Evolutionary conservation across 2,888 invertebrate genomes (phyloP).

Genomic region (Mythimna loreyi): DNA sequence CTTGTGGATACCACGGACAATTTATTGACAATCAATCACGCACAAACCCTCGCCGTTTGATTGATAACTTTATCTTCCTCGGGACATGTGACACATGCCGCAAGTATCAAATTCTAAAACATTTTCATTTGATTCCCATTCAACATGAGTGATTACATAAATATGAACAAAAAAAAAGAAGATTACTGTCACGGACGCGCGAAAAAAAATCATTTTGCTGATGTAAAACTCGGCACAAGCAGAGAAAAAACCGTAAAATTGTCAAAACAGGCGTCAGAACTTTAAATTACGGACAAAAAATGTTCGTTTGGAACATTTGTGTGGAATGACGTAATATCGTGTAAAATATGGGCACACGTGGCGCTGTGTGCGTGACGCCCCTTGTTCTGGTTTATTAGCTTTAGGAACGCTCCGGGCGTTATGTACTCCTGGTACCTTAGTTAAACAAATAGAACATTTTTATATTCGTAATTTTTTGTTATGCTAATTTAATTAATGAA

Average conservation of each 20-base stretch:
- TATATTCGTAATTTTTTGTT: conserved; percentile 1
- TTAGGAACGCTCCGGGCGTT: conserved; percentile 47
- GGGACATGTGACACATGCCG: conserved; percentile 11
- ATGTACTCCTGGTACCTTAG: conserved; percentile 50
- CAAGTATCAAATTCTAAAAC: conserved; percentile 41
- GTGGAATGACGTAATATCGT: conserved; percentile 65
- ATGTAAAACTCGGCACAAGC: conserved; percentile 26
- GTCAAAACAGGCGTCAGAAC: conserved; percentile 59
- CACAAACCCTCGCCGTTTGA: conserved; percentile 30
- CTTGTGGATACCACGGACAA: not conserved
- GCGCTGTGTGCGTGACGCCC: conserved; percentile 73
- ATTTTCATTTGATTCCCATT: conserved; percentile 40
- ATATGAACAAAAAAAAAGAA: conserved; percentile 30
- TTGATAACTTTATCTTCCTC: conserved; percentile 49
- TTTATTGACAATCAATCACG: conserved; percentile 32
- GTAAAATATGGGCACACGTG: conserved; percentile 68
- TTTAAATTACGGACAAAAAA: conserved; percentile 61
- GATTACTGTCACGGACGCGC: not conserved
- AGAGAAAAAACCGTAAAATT: conserved; percentile 54
- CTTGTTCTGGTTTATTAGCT: conserved; percentile 72
- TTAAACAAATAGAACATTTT: conserved; percentile 40
- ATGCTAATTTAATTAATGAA: conserved; percentile 26
- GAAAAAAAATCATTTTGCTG: conserved; percentile 31
- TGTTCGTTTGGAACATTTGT: conserved; percentile 51
- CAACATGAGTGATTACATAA: conserved; percentile 45